Conservation (phyloP, 2,113 vertebrate genomes). For the Anolis sagrei region DNA sequence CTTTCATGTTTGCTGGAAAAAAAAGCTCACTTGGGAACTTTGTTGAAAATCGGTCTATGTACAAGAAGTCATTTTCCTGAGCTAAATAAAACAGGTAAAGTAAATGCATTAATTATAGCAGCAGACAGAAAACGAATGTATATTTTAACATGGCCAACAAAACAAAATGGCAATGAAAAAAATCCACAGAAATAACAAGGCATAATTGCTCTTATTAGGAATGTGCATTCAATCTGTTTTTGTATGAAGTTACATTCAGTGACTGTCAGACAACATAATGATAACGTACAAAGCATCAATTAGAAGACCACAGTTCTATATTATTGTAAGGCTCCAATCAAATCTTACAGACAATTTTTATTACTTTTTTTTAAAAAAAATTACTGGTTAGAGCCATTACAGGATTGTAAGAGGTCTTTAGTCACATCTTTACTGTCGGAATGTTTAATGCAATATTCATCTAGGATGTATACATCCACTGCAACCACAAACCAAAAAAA, state of each 20-base stretch:
- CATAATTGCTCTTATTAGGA: conserved; percentile 65
- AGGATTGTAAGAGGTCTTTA: conserved; percentile 31
- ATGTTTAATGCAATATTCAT: conserved; percentile 34
- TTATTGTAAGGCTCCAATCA: conserved; percentile 45
- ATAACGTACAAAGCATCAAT: conserved; percentile 52
- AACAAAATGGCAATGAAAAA: conserved; percentile 70
- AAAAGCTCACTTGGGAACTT: conserved; percentile 71
- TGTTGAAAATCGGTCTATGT: conserved; percentile 71
- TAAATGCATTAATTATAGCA: conserved; percentile 78
- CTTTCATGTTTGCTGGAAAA: conserved; percentile 67
- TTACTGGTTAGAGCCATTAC: conserved; percentile 49
- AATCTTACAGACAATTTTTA: conserved; percentile 38
- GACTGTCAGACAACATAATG: conserved; percentile 67
- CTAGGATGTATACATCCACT: not conserved
- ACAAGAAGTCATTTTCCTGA: conserved; percentile 79
- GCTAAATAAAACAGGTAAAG: conserved; percentile 78
- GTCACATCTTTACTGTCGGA: conserved; percentile 6
- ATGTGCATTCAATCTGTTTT: conserved; percentile 61
- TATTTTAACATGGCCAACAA: conserved; percentile 71
- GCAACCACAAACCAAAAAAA: conserved; percentile 29
- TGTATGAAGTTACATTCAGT: conserved; percentile 70
- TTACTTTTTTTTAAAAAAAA: conserved; percentile 21
- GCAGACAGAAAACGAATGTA: conserved; percentile 76
- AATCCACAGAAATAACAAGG: conserved; percentile 60
- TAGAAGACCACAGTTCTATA: conserved; percentile 48